Percentiles rank a stretch among this genome's conserved stretches.
Conservation (phyloP, 2,797 vertebrate genomes). For the Pangasius mekongensis region DNA sequence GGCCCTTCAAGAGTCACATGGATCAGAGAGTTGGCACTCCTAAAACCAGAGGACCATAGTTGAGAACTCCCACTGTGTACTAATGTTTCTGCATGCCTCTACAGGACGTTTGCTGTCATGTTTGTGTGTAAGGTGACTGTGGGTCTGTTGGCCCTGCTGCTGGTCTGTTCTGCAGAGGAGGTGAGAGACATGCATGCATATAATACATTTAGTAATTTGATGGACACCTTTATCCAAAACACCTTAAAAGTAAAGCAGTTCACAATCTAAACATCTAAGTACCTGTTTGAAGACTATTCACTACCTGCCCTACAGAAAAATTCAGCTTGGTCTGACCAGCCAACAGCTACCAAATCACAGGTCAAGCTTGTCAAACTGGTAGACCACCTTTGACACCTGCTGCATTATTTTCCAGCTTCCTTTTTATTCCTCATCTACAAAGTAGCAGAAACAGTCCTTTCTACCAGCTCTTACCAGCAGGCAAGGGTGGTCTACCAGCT, state of each 20-base stretch:
- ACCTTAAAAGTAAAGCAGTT: conserved; percentile 46
- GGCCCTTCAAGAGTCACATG: not conserved
- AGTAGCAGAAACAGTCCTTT: not conserved
- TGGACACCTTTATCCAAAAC: not conserved
- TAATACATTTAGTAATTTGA: not conserved
- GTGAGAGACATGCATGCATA: conserved; percentile 2
- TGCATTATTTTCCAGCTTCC: not conserved
- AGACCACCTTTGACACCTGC: not conserved
- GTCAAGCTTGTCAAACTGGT: not conserved
- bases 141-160: conserved; percentile 63
- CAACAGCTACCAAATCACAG: not conserved
- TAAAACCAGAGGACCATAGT: not conserved
- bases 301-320: not conserved
- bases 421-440: not conserved
- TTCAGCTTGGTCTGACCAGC: not conserved
- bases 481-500: not conserved
- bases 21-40: not conserved
- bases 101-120: conserved; percentile 52
- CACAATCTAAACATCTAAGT: not conserved
- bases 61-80: not conserved
- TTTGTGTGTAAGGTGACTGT: conserved; percentile 61
- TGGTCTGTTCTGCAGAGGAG: conserved; percentile 65
- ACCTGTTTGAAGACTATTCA: not conserved
- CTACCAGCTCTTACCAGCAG: not conserved
- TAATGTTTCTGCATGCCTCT: not conserved